Evolutionary conservation across 2,888 invertebrate species (phyloP).

Genomic region (Glyphotaelius pellucidus): DNA sequence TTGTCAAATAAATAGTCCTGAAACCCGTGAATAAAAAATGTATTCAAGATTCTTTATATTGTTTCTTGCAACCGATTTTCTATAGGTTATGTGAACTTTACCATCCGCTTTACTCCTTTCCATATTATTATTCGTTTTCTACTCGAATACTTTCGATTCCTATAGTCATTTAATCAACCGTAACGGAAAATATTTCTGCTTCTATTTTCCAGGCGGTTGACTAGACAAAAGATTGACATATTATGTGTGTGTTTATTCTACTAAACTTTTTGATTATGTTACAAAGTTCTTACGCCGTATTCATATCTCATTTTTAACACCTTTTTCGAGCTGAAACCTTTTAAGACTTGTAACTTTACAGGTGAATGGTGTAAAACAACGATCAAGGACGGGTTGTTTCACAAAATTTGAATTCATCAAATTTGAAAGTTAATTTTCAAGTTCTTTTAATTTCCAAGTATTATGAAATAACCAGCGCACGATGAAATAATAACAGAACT

Average conservation of each 20-base stretch:
- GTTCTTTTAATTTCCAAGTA: too few species aligned
- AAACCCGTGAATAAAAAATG: not conserved
- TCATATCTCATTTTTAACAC: not conserved
- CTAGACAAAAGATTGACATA: not conserved
- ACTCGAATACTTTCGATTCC: not conserved
- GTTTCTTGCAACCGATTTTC: not conserved
- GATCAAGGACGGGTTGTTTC: too few species aligned
- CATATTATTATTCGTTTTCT: not conserved
- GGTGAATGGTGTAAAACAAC: too few species aligned
- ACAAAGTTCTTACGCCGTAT: not conserved
- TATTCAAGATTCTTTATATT: not conserved
- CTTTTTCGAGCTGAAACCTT: too few species aligned
- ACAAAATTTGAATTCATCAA: too few species aligned
- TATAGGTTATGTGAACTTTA: not conserved
- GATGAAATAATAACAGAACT: too few species aligned
- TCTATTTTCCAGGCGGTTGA: not conserved
- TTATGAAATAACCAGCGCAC: too few species aligned
- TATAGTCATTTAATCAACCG: not conserved
- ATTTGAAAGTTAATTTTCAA: too few species aligned
- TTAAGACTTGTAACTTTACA: too few species aligned
- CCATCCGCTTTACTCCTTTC: not conserved
- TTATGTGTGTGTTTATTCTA: not conserved
- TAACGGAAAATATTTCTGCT: not conserved
- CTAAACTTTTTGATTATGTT: not conserved
- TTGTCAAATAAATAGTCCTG: too few species aligned